These are phyloP conservation scores for Alloscopus bannaensis DNA, from an alignment of 2,888 invertebrate genomes.

Conservation along the genomic window DNA sequence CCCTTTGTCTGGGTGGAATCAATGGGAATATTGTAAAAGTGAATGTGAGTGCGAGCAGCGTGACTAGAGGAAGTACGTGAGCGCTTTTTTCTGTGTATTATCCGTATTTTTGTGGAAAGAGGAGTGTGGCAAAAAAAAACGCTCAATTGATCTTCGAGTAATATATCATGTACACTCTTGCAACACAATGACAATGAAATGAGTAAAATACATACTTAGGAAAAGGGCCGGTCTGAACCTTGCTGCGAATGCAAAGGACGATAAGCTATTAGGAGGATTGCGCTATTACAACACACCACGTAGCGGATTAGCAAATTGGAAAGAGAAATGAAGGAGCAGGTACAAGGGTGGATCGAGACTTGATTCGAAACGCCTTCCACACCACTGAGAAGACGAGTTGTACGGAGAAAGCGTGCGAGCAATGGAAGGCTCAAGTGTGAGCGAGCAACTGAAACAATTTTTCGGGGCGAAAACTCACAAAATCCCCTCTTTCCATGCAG, in stretches of 20 bases:
- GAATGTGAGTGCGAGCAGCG: background rate
- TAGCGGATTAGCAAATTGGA: too few species aligned
- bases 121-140: slow-evolving; percentile 7
- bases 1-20: too few species aligned
- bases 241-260: slow-evolving; percentile 11
- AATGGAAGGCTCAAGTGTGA: slow-evolving; percentile 43
- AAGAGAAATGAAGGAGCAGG: slow-evolving; percentile 9
- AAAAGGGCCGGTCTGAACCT: background rate
- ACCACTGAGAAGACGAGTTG: slow-evolving; percentile 27
- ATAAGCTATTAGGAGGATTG: slow-evolving; percentile 7
- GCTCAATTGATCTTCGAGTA: background rate
- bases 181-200: slow-evolving; percentile 32
- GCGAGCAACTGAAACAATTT: slow-evolving; percentile 55
- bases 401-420: too few species aligned
- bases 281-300: background rate
- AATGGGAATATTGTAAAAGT: too few species aligned
- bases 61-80: background rate
- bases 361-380: slow-evolving; percentile 8
- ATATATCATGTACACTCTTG: background rate
- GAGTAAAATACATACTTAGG: background rate
- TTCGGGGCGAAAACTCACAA: slow-evolving; percentile 44
- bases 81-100: background rate
- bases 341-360: background rate
- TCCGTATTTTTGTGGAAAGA: background rate
- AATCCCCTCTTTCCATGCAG: slow-evolving; percentile 48